Percentiles rank a stretch among this genome's conserved stretches.
Conservation (phyloP, 2,113 vertebrate genomes). For the Cyanoramphus novaezelandiae region DNA sequence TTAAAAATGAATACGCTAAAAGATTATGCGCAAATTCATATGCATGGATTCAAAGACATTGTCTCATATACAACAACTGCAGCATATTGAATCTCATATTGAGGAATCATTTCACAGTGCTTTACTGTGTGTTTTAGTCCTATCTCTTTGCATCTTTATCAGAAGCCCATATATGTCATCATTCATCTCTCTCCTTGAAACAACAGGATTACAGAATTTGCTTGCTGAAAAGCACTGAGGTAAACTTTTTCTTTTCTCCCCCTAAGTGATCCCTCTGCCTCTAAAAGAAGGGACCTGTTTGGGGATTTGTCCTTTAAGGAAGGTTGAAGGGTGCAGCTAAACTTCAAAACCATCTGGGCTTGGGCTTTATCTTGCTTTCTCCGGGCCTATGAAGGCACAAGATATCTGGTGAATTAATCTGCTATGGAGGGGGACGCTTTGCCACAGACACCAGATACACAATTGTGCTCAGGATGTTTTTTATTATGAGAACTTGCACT, state of each 20-base stretch:
- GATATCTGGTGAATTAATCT: constrained; percentile 11
- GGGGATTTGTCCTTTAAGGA: background rate
- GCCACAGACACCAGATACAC: constrained; percentile 1
- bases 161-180: constrained; percentile 54
- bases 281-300: background rate
- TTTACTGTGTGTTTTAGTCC: constrained; percentile 43
- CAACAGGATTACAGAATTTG: constrained; percentile 24
- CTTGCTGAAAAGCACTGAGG: constrained; percentile 18
- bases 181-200: constrained; percentile 45
- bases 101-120: constrained; percentile 9
- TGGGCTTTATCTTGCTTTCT: background rate
- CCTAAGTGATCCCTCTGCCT: background rate
- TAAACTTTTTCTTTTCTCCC: background rate
- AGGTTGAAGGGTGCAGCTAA: background rate
- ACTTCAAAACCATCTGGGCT: background rate
- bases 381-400: background rate
- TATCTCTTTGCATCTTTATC: constrained; percentile 66
- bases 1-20: constrained; percentile 44
- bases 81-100: constrained; percentile 32
- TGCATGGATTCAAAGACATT: constrained; percentile 60
- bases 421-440: background rate
- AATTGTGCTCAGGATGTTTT: constrained; percentile 35
- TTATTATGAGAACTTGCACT: background rate
- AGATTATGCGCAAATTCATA: constrained; percentile 56
- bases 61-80: constrained; percentile 50